Base-by-base conservation (phyloP, 2,113 vertebrate species). In the Lanius collurio region DNA sequence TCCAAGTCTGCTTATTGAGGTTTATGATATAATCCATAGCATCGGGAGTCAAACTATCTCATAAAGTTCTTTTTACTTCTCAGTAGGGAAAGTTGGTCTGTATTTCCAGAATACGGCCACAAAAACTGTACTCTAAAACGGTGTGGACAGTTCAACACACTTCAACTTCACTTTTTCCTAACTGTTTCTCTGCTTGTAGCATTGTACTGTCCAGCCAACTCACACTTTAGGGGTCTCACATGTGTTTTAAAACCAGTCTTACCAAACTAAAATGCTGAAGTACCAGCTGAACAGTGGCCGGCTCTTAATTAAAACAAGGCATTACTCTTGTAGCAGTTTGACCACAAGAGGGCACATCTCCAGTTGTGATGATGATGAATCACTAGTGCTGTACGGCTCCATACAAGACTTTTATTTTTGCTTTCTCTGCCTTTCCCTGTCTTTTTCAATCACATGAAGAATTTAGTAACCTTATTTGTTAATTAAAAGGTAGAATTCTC, bases 321-420 rank as follows among this genome's bases (percentile, higher is more conserved):
- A 5, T 24, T 60, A 70, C 30, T 88, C 12, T 47, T 55, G 63
- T 3, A 37, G 59, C 57, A 37, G 21, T 6, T 1, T 28, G 71
- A 41, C 92, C 93, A 78, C 23, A 13, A 92, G 93, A 95, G 95
- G 92, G 85, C 92, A 63, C 1, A 15, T 44, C 4, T 3, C 22
- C 49, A 35, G 21, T 3, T 33, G 31, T 13, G 75, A 22, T 39
- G 65, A 3, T 3, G 26, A 15, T 0, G 2, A 20, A 42, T 76
- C 37, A 12, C 14, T 9, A 5, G 33, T 8, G 39, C 44, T 47
- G 2, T 3, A 5, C 4, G 0, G 37, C 53, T 80, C 53, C 16
- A 8, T 9, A 5, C 26, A 8, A 24, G 19, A 39, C 13, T 39
- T 49, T 1, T 10, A 3, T 21, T 71, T 56, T 33, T 30, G 16